These are phyloP conservation scores for Drosophila miranda DNA, from an alignment of 1,140 invertebrate genomes.

Conservation along the genomic window DNA sequence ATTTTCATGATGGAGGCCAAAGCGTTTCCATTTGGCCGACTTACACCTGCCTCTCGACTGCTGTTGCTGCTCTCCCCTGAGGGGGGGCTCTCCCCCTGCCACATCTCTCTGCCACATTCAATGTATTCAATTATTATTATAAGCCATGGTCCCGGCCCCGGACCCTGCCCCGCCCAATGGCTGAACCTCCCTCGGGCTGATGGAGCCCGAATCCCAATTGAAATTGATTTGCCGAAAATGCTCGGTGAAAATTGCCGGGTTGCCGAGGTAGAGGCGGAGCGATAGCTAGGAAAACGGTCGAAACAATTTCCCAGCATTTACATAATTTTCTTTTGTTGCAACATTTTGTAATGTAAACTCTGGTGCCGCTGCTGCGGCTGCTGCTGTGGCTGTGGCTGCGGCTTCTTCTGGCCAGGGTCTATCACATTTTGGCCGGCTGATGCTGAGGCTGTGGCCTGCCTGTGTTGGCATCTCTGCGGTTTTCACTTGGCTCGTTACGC, in stretches of 20 bases:
- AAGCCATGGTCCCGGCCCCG: conserved; percentile 45
- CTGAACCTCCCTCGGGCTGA: conserved; percentile 6
- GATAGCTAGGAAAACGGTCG: conserved; percentile 21
- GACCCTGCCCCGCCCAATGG: conserved; percentile 15
- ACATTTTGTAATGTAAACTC: conserved; percentile 48
- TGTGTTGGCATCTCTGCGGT: too few relatives aligned
- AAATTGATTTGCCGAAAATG: conserved; percentile 74
- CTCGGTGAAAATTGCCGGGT: conserved; percentile 57
- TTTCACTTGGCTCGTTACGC: conserved; percentile 52
- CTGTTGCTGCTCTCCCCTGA: conserved; percentile 21
- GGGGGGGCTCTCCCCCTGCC: neutral
- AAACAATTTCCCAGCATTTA: conserved; percentile 77
- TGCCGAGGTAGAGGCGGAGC: conserved; percentile 4
- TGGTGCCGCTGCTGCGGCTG: conserved; percentile 19
- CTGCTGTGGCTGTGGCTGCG: conserved; percentile 21
- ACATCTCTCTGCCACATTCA: conserved; percentile 17
- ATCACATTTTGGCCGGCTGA: too few relatives aligned
- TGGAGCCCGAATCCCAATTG: conserved; percentile 28
- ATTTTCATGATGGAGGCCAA: conserved; percentile 46
- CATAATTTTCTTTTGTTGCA: conserved; percentile 72
- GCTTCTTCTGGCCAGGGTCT: conserved; percentile 9
- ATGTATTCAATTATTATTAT: conserved; percentile 80
- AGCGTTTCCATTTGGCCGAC: conserved; percentile 54
- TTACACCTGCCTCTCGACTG: conserved; percentile 53
- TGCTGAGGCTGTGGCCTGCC: too few relatives aligned